Percentiles rank a stretch among this genome's conserved stretches.
Evolutionary conservation across 2,888 invertebrate genomes (phyloP).

Genomic region (Eretmocerus hayati): DNA sequence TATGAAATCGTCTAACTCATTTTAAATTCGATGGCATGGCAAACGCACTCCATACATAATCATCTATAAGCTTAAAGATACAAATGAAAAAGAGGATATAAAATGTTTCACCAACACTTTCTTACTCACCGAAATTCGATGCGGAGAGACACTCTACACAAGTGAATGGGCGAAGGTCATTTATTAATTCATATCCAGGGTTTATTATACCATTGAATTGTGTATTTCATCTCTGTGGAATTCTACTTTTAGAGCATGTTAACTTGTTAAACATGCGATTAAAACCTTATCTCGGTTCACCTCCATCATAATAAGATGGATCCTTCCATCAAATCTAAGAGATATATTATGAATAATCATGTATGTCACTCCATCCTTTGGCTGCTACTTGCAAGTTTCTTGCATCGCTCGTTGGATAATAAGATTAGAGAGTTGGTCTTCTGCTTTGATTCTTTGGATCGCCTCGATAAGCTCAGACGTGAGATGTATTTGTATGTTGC

Average conservation of each 20-base stretch:
- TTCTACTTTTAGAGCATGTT: conserved; percentile 17
- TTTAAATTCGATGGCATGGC: background rate
- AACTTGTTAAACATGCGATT: conserved; percentile 15
- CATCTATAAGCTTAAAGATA: conserved; percentile 18
- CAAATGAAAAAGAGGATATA: conserved; percentile 18
- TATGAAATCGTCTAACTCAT: background rate
- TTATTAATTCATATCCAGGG: conserved; percentile 20
- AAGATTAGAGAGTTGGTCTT: no score
- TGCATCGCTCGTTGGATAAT: no score
- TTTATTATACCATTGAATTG: conserved; percentile 16
- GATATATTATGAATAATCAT: no score
- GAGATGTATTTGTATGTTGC: no score
- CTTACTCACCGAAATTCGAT: conserved; percentile 22
- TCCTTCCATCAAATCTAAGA: no score
- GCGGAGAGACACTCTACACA: conserved; percentile 17
- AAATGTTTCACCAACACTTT: conserved; percentile 19
- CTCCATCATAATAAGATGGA: no score
- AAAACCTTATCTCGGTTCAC: no score
- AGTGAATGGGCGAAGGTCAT: conserved; percentile 22
- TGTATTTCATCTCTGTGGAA: conserved; percentile 14
- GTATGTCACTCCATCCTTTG: no score
- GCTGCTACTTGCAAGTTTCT: no score
- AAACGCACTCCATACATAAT: conserved; percentile 11
- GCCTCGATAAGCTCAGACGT: no score
- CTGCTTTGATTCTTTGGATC: no score